Evolutionary conservation across 2,888 invertebrate species (phyloP), one percentile per base, ranked within the genome.

Genomic region (Automeris io): DNA sequence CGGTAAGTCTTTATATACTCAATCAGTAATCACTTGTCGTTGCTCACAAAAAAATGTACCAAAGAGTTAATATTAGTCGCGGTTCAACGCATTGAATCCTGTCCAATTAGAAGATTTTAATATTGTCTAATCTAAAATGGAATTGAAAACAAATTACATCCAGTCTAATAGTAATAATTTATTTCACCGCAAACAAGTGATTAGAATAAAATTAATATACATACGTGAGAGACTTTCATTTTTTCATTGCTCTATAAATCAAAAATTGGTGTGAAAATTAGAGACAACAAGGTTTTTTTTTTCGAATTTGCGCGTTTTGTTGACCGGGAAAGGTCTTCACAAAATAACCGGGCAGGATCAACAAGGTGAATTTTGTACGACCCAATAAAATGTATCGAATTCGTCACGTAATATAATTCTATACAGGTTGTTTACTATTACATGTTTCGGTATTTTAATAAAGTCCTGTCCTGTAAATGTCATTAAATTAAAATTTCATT

Each of bases 41-140:
- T 82, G 83, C 83, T 86, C 85, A 86, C 83, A 82, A 83, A 75
- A 77, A 70, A 56, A 68, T 70, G 72, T 82, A 85, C 83, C 83
- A 85, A 85, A 85, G 83, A 85, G 70, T 71, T 61, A 58, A 57
- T 67, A 60, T 56, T 75, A 70, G 66, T 29, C 29, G 4, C 29
- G 29, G 13, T 16, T 16, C 16, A 16, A 3, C 2, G 8, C n/a
- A 7, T 16, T 29, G 2, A n/a, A n/a, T n/a, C n/a, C n/a, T n/a
- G n/a, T n/a, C n/a, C n/a, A n/a, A n/a, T n/a, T n/a, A n/a, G n/a
- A n/a, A n/a, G n/a, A n/a, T n/a, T n/a, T n/a, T n/a, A n/a, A n/a
- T n/a, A n/a, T n/a, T n/a, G n/a, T n/a, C n/a, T n/a, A n/a, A n/a
- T n/a, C n/a, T n/a, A n/a, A n/a, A n/a, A n/a, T n/a, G n/a, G n/a